Evolutionary conservation across 1,140 invertebrate species (phyloP), one percentile per base, ranked within the genome.

Genomic region (Hypothenemus hampei): DNA sequence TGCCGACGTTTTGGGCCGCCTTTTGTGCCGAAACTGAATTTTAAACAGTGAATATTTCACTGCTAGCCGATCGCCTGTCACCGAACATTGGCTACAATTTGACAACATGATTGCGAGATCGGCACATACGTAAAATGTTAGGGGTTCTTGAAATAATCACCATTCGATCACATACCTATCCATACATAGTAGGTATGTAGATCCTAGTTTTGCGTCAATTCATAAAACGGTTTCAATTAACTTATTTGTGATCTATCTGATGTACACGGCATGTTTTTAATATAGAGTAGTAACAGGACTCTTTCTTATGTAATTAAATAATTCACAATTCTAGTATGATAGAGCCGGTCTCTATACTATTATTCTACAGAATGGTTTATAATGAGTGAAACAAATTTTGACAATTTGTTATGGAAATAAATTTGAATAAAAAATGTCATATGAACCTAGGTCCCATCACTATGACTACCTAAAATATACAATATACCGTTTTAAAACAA

Each of bases 11-110:
- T 51, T 36, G 50, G 40, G 50, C 59, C 51, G 44, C 41, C 46
- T 49, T 47, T 48, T 51, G 57, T 43, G 54, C 54, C 46, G 54
- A 63, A 63, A 60, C 61, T 63, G 61, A 63, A 63, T 63, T 63
- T 63, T 63, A 63, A 63, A 43, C 58, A 63, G 61, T 60, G 58
- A 63, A 63, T 63, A 63, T 63, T 60, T 63, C 61, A 63, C 50
- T 7, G 55, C 46, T 48, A 47, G 55, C 54, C 54, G 55, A 60
- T 63, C 47, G 58, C 54, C 61, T 63, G 61, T 63, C 61, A 60
- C 44, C 58, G 48, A 55, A 57, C 58, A 55, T 57, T 60, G 51
- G 45, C 50, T 51, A 55, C 61, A 63, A 63, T 63, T 63, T 63
- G 61, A 63, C 61, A 63, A 63, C 61, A 63, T 63, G 61, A 63